These are phyloP conservation scores for Andrena chrysosceles DNA, from an alignment of 2,888 invertebrate genomes.

Conservation along the genomic window DNA sequence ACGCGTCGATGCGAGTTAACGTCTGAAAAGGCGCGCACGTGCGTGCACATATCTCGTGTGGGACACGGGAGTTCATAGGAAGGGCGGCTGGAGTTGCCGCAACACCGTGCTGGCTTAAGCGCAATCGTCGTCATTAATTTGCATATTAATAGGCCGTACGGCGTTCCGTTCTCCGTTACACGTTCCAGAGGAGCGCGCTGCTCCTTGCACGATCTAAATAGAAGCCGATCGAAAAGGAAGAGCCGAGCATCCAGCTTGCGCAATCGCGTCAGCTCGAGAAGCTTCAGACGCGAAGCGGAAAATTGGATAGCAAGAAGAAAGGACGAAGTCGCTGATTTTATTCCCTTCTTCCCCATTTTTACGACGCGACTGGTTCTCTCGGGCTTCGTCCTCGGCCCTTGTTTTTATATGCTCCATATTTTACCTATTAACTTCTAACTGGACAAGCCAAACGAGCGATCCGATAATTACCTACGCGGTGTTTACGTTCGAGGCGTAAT, in stretches of 20 bases:
- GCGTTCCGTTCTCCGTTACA: conserved; percentile 33
- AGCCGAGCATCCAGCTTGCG: conserved; percentile 20
- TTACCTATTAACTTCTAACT: conserved; percentile 11
- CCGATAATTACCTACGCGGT: conserved; percentile 7
- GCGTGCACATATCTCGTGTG: conserved; percentile 28
- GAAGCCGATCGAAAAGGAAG: conserved; percentile 28
- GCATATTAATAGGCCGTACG: conserved; percentile 57
- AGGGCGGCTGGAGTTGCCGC: conserved; percentile 44
- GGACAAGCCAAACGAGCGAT: conserved; percentile 1
- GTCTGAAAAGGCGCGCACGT: conserved; percentile 30
- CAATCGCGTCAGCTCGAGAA: conserved; percentile 29
- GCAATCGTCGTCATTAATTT: conserved; percentile 63
- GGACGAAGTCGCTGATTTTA: neutral
- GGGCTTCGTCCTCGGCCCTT: neutral
- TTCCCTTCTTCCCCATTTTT: neutral
- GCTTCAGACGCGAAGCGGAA: conserved; percentile 10
- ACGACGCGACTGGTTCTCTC: neutral
- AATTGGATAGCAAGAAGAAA: neutral
- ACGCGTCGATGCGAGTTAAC: conserved; percentile 36
- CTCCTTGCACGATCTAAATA: conserved; percentile 2
- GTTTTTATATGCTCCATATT: neutral
- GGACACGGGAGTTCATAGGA: conserved; percentile 22
- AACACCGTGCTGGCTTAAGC: conserved; percentile 19
- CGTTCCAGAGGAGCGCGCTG: conserved; percentile 15
- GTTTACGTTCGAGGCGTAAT: conserved; percentile 51